phyloP scores from a whole-genome alignment of 2,797 vertebrate genomes.

The Eulemur rubriventer region DNA sequence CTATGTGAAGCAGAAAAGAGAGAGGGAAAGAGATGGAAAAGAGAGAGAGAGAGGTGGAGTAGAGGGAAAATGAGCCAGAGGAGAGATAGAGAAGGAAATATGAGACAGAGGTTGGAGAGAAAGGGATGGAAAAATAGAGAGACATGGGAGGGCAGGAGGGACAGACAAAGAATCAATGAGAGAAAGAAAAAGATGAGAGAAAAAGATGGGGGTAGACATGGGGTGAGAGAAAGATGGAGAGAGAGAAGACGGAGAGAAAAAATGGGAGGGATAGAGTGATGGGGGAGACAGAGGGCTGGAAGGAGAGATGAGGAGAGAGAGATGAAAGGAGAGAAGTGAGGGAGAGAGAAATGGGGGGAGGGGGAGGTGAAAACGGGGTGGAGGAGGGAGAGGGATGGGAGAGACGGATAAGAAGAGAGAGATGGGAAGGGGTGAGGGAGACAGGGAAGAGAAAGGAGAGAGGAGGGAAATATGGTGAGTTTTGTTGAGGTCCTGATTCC shows the following conservation, averaged over 20 bases:
- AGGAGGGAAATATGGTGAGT: not conserved
- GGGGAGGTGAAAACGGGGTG: not conserved
- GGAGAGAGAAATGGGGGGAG: not conserved
- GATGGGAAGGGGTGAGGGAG: not conserved
- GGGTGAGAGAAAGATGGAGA: not conserved
- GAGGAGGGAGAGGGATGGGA: too few species aligned
- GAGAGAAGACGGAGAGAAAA: not conserved
- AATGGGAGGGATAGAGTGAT: not conserved
- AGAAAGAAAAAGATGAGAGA: not conserved
- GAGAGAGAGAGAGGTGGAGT: not conserved
- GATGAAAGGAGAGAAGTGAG: not conserved
- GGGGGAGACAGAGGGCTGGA: too few species aligned
- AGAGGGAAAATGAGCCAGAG: not conserved
- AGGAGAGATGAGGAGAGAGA: not conserved
- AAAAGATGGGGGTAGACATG: not conserved
- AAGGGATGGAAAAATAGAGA: not conserved
- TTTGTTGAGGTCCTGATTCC: not conserved
- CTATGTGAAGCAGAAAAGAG: not conserved
- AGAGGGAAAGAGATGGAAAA: not conserved
- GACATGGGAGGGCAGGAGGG: not conserved
- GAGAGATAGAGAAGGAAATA: not conserved
- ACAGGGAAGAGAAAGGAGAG: not conserved
- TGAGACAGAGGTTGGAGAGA: not conserved
- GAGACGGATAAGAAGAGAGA: not conserved
- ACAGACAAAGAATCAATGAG: not conserved